phyloP scores from a whole-genome alignment of 2,797 vertebrate genomes.

The Leptodactylus fallax region DNA sequence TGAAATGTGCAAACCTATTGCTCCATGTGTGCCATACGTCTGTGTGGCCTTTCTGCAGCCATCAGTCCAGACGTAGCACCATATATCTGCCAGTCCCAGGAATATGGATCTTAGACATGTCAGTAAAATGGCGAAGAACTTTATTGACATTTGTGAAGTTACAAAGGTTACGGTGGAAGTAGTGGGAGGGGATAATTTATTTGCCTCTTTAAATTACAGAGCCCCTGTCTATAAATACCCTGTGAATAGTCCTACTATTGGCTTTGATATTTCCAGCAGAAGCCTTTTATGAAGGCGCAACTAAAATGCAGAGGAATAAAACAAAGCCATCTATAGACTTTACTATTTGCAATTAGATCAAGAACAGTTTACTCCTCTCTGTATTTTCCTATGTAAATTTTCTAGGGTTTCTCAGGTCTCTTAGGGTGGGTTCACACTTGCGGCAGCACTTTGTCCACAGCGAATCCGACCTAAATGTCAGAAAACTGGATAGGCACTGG shows the following conservation, averaged over 20 bases:
- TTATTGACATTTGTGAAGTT: constrained; percentile 5
- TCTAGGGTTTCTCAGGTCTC: neutral
- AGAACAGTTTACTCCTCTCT: neutral
- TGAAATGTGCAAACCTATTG: constrained; percentile 8
- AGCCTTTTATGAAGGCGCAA: too few relatives aligned
- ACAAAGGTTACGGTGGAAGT: constrained; percentile 45
- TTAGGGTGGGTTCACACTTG: too few relatives aligned
- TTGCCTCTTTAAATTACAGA: neutral
- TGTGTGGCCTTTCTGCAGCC: constrained; percentile 46
- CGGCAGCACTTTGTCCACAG: too few relatives aligned
- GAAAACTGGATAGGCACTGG: too few relatives aligned
- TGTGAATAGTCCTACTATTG: neutral
- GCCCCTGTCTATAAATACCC: neutral
- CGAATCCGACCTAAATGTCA: too few relatives aligned
- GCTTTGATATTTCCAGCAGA: neutral
- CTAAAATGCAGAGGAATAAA: too few relatives aligned
- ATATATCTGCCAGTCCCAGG: constrained; percentile 42
- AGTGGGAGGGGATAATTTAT: neutral
- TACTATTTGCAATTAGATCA: too few relatives aligned
- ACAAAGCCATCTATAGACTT: too few relatives aligned
- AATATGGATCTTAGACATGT: constrained; percentile 45
- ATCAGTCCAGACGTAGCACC: constrained; percentile 18
- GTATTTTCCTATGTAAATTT: neutral
- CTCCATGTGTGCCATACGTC: constrained; percentile 1
- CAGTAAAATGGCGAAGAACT: constrained; percentile 27